Base-by-base conservation (phyloP, 2,113 vertebrate genomes). In the Festucalex cinctus region DNA sequence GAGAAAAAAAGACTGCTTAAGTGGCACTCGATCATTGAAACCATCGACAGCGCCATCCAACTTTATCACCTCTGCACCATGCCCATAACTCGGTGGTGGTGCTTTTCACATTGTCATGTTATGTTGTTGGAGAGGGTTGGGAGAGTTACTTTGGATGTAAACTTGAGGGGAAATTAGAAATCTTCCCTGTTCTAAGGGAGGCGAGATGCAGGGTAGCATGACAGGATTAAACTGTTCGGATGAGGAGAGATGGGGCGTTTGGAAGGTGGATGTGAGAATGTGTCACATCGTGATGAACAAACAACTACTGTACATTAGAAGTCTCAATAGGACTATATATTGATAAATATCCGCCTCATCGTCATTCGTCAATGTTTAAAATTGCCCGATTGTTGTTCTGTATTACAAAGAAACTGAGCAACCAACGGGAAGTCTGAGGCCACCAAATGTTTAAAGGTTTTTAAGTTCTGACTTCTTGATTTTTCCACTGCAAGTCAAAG, bases 41-140 rank as follows among this genome's bases (percentile, higher is more conserved):
- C 51, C 63, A 70, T 60, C 60, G n/a, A 49, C 32, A 69, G 73
- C 75, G 48, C 68, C 67, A 51, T 64, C 62, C 63, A 22, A 51
- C 58, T 54, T 67, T 56, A 67, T 81, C 70, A 58, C 65, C 67
- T 62, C 63, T 41, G 44, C 14, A 24, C 59, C 39, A n/a, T 69
- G 28, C 51, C 32, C 49, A 59, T 56, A 22, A 17, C n/a, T 58
- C 7, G 19, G 39, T 36, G 46, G 24, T 51, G n/a, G 16, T 28
- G 48, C 51, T 61, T 67, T 66, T 78, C 67, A 61, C 71, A 73
- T 65, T 61, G 60, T 46, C 22, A 7, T 74, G 72, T 66, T 69
- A 7, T 74, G 72, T 66, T 69, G 74, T 67, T 20, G 41, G 43
- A 41, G 17, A 28, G 37, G 36, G 7, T 41, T 35, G 43, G 35